phyloP scores from a whole-genome alignment of 2,113 vertebrate genomes.

The Holacanthus passer region DNA sequence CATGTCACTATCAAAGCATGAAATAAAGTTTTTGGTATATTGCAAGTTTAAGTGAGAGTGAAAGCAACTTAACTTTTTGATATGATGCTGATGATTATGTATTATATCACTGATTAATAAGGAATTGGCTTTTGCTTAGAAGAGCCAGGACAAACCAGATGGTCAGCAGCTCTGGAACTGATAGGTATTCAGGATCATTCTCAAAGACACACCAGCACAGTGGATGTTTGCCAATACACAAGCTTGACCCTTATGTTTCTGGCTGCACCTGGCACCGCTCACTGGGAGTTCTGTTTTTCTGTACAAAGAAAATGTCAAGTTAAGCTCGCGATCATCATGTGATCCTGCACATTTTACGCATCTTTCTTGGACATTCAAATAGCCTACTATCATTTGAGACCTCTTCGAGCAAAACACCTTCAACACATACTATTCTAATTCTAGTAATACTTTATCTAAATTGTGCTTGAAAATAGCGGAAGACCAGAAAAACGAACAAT shows the following conservation, averaged over 20 bases:
- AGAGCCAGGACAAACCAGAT: conserved; percentile 5
- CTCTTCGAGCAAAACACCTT: neutral
- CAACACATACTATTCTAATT: neutral
- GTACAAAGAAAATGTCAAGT: neutral
- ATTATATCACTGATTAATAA: neutral
- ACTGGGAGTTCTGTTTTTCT: conserved; percentile 2
- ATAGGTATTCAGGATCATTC: conserved; percentile 14
- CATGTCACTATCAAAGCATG: conserved; percentile 16
- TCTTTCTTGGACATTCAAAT: neutral
- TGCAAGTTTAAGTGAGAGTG: neutral
- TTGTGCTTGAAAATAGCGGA: neutral
- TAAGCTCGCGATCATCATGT: neutral
- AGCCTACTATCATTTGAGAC: neutral
- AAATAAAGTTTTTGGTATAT: conserved; percentile 12
- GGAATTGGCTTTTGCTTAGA: neutral
- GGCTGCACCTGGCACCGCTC: neutral
- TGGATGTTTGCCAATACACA: conserved; percentile 13
- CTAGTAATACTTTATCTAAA: neutral
- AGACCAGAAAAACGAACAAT: neutral
- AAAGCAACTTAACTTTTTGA: conserved; percentile 19
- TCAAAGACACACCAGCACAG: neutral
- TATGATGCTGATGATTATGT: neutral
- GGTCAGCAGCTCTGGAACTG: neutral
- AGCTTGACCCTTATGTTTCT: conserved; percentile 16
- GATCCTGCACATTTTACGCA: neutral